Evolutionary conservation across 2,797 vertebrate species (phyloP), one percentile per base, ranked within the genome.

Genomic region (Sebastes cheni): DNA sequence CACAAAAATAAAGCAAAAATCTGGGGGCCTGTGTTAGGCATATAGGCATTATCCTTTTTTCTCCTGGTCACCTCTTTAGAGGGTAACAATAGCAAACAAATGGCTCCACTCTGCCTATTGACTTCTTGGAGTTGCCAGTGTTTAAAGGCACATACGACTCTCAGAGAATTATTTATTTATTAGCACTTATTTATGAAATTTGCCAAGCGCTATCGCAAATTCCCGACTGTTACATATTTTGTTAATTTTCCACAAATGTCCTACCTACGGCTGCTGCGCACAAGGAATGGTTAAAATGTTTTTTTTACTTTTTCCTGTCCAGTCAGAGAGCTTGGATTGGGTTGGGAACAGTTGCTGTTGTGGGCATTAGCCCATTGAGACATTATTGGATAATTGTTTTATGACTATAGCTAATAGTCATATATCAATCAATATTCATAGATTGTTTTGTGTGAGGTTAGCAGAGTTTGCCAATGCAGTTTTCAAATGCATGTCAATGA

Each of bases 71-170:
- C 78, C 71, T 67, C 85, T 81, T 82, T 59, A 70, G 39, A 77
- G 27, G 39, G 34, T 66, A 81, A 88, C 83, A 85, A 82, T 88
- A 73, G 56, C 80, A 83, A 87, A 84, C 81, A 87, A 92, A 84
- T 85, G 81, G 80, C 82, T 89, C 55, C 54, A 59, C 58, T 25
- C 36, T 74, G 55, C 79, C 79, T 80, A 54, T 85, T 90, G 80
- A 90, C 72, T 79, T 84, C 30, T 75, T 86, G 73, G 77, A 77
- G 55, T 86, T 70, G 78, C 32, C 73, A 34, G 29, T 52, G 54
- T 85, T 86, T 81, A 71, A 83, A 86, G 66, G 39, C 55, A 39
- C 50, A 58, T 46, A 69, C 50, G 2, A 34, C 59, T 54, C 46
- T 58, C 25, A 79, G 67, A 69, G 68, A 76, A 78, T 46, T 46